Evolutionary conservation across 2,797 vertebrate genomes (phyloP).

Genomic region (Parambassis ranga): DNA sequence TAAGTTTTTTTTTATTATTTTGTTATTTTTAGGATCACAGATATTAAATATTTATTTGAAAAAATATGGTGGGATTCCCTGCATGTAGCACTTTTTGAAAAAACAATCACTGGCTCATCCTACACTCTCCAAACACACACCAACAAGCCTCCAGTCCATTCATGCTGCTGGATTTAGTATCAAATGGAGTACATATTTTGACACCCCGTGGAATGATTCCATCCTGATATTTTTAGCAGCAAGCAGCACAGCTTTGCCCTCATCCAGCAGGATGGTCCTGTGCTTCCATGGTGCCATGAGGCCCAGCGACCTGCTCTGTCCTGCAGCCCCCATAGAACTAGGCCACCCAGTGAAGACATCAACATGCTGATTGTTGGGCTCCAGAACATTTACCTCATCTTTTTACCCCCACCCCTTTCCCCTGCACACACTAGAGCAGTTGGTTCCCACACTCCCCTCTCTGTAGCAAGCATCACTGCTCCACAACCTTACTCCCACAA

Average conservation of each 20-base stretch:
- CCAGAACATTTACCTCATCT: conserved; percentile 69
- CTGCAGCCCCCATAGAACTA: conserved; percentile 52
- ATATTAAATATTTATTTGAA: too few species aligned
- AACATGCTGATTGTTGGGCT: conserved; percentile 71
- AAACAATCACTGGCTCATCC: too few species aligned
- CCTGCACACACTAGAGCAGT: conserved; percentile 33
- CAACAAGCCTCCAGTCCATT: conserved; percentile 13
- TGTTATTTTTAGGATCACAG: too few species aligned
- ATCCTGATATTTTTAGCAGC: conserved; percentile 59
- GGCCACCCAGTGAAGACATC: conserved; percentile 70
- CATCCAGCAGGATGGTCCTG: conserved; percentile 22
- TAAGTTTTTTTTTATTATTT: too few species aligned
- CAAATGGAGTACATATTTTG: conserved; percentile 44
- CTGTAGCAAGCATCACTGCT: conserved; percentile 57
- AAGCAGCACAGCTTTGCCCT: conserved; percentile 25
- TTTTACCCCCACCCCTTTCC: conserved; percentile 53
- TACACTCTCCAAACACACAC: not conserved
- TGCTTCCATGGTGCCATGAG: conserved; percentile 34
- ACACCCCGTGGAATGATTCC: conserved; percentile 48
- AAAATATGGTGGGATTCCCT: too few species aligned
- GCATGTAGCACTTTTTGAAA: too few species aligned
- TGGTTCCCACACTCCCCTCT: conserved; percentile 73
- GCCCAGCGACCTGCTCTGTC: conserved; percentile 34
- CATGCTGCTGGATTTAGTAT: conserved; percentile 34
- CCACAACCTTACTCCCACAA: conserved; percentile 59